phyloP scores from a whole-genome alignment of 2,888 invertebrate species.

The Hemithea aestivaria region DNA sequence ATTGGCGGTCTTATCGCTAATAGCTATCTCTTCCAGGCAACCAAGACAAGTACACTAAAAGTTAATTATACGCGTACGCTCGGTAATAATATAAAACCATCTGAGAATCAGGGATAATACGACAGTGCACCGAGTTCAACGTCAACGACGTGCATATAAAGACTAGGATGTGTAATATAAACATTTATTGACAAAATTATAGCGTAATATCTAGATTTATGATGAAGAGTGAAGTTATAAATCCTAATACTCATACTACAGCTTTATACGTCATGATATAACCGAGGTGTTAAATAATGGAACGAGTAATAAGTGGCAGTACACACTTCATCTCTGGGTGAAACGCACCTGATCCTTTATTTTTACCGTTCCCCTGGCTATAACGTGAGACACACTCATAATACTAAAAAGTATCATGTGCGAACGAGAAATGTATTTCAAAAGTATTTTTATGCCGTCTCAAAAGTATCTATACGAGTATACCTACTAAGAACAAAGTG shows the following conservation, averaged over 20 bases:
- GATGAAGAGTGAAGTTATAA: constrained; percentile 6
- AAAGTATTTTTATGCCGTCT: not conserved
- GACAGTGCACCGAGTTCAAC: no score
- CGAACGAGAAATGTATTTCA: constrained; percentile 9
- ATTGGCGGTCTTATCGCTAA: no score
- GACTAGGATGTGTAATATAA: no score
- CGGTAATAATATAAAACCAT: no score
- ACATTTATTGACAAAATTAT: not conserved
- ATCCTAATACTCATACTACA: constrained; percentile 6
- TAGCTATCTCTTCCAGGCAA: no score
- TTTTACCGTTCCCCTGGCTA: constrained; percentile 41
- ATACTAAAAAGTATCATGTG: constrained; percentile 34
- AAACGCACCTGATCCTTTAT: constrained; percentile 44
- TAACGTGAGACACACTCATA: constrained; percentile 38
- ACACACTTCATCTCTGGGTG: constrained; percentile 31
- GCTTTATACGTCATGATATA: constrained; percentile 9
- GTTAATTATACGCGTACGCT: no score
- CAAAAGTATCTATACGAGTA: not conserved
- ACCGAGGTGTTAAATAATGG: constrained; percentile 20
- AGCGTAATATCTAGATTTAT: constrained; percentile 13
- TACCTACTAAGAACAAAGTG: no score
- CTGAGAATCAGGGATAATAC: no score
- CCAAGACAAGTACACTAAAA: no score
- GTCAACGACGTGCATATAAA: no score
- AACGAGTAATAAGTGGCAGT: constrained; percentile 37